Base-by-base conservation (phyloP, 1,140 invertebrate species). In the Odontomachus brunneus region DNA sequence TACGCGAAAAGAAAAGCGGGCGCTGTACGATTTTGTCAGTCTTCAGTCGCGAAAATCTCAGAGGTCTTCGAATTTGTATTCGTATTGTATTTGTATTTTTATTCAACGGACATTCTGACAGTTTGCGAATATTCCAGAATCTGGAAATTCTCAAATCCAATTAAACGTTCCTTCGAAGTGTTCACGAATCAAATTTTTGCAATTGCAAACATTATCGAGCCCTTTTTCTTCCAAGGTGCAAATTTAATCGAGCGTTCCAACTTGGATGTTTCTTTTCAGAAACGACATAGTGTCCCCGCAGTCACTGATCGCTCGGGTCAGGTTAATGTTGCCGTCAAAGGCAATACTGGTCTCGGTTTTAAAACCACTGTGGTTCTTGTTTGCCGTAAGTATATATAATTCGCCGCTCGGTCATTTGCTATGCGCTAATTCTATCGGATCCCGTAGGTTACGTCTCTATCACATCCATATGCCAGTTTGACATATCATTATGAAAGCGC, bases 291-390 rank as follows among this genome's bases (percentile, higher is more conserved):
- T 88, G 55, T 53, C 65, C 5, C 53, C 88, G 29, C 51, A 82
- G n/a, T 67, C 67, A 0, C 29, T 89, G 49, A 84, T 75, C 29
- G 0, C 22, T 4, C 63, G 71, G 17, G 48, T 76, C 26, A 29
- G 74, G 48, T n/a, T 53, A 65, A 29, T 89, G 0, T n/a, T 67
- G 12, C 65, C 29, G 14, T 49, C 29, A 11, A 19, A n/a, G 4
- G 48, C 15, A 1, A 66, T 60, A 1, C 29, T 69, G 2, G 29
- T 53, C n/a, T 15, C 11, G 75, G 38, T 73, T 48, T 65, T 89
- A 19, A 90, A 90, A 67, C 66, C 89, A 19, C 26, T 89, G 14
- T 89, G 86, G 84, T 88, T 90, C 15, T 59, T 90, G 17, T 88
- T 88, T 59, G 87, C 89, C 4, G 86, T 88, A 48, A 82, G 80